Conservation (phyloP, 2,797 vertebrate species). For the Falco novaeseelandiae region DNA sequence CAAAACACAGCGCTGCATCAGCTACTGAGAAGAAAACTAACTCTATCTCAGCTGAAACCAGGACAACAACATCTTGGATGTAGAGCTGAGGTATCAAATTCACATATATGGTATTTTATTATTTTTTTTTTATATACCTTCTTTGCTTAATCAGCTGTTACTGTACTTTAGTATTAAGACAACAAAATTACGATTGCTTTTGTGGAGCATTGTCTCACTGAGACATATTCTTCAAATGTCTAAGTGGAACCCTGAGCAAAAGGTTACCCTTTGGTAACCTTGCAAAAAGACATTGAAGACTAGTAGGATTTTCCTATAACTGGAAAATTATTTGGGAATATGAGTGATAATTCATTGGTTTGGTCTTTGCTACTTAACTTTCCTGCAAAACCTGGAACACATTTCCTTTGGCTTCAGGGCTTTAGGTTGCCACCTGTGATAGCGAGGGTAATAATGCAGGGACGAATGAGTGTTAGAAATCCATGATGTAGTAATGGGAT, state of each 20-base stretch:
- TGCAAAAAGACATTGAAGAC: background rate
- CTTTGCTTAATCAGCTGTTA: background rate
- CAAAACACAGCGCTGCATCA: too few relatives aligned
- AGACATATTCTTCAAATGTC: background rate
- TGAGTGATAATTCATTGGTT: background rate
- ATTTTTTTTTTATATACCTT: rapidly evolving
- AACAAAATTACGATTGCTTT: background rate
- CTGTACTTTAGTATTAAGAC: background rate
- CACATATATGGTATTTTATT: background rate
- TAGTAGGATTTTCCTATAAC: background rate
- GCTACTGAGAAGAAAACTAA: too few relatives aligned
- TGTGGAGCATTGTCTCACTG: background rate
- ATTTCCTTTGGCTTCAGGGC: background rate
- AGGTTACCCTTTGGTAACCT: background rate
- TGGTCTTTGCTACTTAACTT: background rate
- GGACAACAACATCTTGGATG: background rate
- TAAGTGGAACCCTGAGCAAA: background rate
- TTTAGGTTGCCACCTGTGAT: background rate
- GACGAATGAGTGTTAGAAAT: background rate
- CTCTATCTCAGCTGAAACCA: too few relatives aligned
- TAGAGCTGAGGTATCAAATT: background rate
- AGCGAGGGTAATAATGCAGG: background rate
- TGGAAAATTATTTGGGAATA: background rate
- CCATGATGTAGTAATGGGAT: background rate
- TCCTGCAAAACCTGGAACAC: background rate